Conservation (phyloP, 37 sponge, comb jelly and placozoan species). For the Hexactinellida sp. region DNA sequence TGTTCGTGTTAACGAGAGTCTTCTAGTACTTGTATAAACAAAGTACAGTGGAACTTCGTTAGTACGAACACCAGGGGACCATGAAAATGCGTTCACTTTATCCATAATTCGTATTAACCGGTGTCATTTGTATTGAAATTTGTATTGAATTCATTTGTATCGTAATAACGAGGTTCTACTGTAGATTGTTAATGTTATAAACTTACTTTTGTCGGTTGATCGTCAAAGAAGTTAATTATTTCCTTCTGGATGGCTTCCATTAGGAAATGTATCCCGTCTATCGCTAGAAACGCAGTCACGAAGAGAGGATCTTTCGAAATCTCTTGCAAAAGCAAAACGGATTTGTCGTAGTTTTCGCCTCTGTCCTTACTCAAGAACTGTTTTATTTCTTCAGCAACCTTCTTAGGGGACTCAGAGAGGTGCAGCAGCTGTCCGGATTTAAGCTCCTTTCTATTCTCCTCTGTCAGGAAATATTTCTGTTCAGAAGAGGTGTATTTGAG, state of each 20-base stretch:
- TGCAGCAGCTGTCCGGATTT: constrained; percentile 59
- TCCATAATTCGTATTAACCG: too few relatives aligned
- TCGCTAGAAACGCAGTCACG: constrained; percentile 45
- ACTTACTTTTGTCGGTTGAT: background rate
- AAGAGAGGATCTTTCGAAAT: constrained; percentile 43
- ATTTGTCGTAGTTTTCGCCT: background rate
- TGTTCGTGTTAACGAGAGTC: too few relatives aligned
- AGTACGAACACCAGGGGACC: too few relatives aligned
- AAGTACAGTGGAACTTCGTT: too few relatives aligned
- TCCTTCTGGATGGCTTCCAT: constrained; percentile 32
- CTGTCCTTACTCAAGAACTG: constrained; percentile 21
- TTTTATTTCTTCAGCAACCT: constrained; percentile 34
- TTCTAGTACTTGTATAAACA: too few relatives aligned
- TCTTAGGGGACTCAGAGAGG: constrained; percentile 35
- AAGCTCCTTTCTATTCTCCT: constrained; percentile 47
- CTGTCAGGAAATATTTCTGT: constrained; percentile 46
- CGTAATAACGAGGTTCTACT: too few relatives aligned
- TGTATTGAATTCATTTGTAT: too few relatives aligned
- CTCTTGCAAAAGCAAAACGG: constrained; percentile 22
- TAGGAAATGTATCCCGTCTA: constrained; percentile 37
- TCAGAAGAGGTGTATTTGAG: constrained; percentile 35
- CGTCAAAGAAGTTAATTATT: background rate
- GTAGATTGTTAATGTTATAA: too few relatives aligned
- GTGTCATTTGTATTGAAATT: too few relatives aligned
- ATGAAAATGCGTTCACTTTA: too few relatives aligned